Evolutionary conservation across 2,113 vertebrate genomes (phyloP), one percentile per base, ranked within the genome.

Genomic region (Hippocampus abdominalis): DNA sequence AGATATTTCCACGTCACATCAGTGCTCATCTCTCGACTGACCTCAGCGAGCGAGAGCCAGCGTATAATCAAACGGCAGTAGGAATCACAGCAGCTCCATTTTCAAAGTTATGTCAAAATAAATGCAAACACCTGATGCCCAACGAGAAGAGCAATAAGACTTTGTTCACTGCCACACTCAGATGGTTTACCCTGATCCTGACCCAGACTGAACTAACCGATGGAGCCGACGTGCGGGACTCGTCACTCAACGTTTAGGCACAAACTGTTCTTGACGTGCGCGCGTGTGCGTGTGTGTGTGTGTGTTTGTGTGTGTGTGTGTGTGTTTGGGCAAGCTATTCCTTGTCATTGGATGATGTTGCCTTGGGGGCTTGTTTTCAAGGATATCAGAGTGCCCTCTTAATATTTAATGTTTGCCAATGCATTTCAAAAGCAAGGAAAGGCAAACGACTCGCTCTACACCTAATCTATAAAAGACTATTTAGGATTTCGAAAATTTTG

Each of bases 341-440:
- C 86, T 79, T 71, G 69, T 84, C 81, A 80, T 84, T 48, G 48
- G 74, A 76, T 82, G 84, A 88, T 87, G 72, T 64, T 60, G 75
- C 86, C 88, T 85, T 71, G 10, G 80, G 81, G 85, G 82, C 79
- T 88, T 91, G 89, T 90, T 90, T 88, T 84, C 70, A 39, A 54
- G 87, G 89, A 88, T 90, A 90, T 90, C 83, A 80, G 78, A 91
- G 86, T 86, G 80, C 71, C 78, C 85, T 81, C 85, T 91, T 82
- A 89, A 88, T 90, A 80, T 92, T 90, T 89, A 83, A 91, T 90
- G 86, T 78, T 78, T 84, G 88, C 80, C 81, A 79, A 80, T 88
- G 86, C 88, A 86, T 91, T 90, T 91, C 89, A 88, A 88, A 91
- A 89, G 81, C 89, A 92, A 85, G 83, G 84, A 91, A 89, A 91